Conservation (phyloP, 2,797 vertebrate species). For the Etheostoma nigrum region DNA sequence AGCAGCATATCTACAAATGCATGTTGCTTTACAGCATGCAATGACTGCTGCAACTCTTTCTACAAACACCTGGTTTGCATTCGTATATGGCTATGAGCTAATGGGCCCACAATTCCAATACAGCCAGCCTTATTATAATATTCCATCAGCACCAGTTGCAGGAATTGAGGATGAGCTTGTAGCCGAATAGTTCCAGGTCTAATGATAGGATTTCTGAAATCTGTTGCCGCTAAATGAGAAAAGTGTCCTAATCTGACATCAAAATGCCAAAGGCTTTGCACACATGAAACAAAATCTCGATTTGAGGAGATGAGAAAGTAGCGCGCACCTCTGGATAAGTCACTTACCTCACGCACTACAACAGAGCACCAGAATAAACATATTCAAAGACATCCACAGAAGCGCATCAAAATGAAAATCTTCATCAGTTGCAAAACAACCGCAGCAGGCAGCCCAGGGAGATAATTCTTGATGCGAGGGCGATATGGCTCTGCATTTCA, state of each 20-base stretch:
- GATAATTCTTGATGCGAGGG: constrained; percentile 9
- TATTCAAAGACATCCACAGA: constrained; percentile 68
- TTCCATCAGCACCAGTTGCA: constrained; percentile 55
- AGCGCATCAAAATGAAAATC: constrained; percentile 52
- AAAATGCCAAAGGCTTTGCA: constrained; percentile 31
- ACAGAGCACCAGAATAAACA: constrained; percentile 69
- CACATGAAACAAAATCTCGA: constrained; percentile 28
- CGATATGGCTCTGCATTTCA: constrained; percentile 55
- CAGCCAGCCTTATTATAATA: neutral
- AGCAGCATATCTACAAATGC: constrained; percentile 29
- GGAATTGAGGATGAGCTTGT: constrained; percentile 19
- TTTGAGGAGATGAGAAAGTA: constrained; percentile 61
- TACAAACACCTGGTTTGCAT: constrained; percentile 32
- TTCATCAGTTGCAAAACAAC: constrained; percentile 66
- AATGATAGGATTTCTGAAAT: neutral
- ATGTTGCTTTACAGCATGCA: constrained; percentile 17
- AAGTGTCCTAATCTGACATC: neutral
- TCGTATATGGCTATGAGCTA: neutral
- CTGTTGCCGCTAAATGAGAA: neutral
- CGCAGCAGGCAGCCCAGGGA: constrained; percentile 49
- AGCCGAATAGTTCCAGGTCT: constrained; percentile 9
- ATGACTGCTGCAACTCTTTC: constrained; percentile 37
- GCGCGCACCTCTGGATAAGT: constrained; percentile 72
- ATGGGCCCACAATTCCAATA: constrained; percentile 7
- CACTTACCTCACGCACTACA: constrained; percentile 82